Evolutionary conservation across 2,113 vertebrate species (phyloP).

Genomic region (Numida meleagris): DNA sequence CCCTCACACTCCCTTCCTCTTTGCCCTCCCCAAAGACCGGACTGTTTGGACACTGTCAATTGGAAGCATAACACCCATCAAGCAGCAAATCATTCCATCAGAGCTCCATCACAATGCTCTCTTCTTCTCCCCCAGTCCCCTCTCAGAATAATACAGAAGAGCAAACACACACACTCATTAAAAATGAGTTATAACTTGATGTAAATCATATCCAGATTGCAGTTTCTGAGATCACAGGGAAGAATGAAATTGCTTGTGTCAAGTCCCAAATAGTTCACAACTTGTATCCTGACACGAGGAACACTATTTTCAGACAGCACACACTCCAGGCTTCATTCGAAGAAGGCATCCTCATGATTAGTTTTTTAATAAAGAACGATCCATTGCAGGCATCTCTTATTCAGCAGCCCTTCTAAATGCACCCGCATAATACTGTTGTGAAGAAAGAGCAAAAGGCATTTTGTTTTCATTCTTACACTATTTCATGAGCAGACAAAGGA

Average conservation of each 20-base stretch:
- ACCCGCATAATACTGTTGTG: constrained; percentile 19
- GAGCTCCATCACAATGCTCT: background rate
- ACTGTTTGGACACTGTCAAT: accelerated
- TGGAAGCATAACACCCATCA: accelerated
- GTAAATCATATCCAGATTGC: constrained; percentile 56
- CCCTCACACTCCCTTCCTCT: background rate
- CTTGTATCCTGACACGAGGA: constrained; percentile 11
- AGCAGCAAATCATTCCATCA: background rate
- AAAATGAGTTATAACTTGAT: constrained; percentile 61
- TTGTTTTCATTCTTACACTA: constrained; percentile 68
- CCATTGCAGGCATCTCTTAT: constrained; percentile 45
- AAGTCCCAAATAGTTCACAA: constrained; percentile 48
- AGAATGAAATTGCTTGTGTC: constrained; percentile 47
- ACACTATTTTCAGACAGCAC: constrained; percentile 36
- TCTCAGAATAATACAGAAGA: background rate
- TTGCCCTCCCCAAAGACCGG: background rate
- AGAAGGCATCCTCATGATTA: constrained; percentile 46
- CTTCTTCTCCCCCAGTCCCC: background rate
- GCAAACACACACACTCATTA: constrained; percentile 33
- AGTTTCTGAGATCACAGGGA: constrained; percentile 57
- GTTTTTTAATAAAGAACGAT: constrained; percentile 68
- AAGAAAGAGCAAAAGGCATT: constrained; percentile 49
- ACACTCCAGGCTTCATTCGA: constrained; percentile 30
- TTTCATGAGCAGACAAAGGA: constrained; percentile 65
- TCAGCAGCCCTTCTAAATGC: constrained; percentile 62